Evolutionary conservation across 2,797 vertebrate genomes (phyloP), one percentile per base, ranked within the genome.

Genomic region (Tragelaphus oryx): DNA sequence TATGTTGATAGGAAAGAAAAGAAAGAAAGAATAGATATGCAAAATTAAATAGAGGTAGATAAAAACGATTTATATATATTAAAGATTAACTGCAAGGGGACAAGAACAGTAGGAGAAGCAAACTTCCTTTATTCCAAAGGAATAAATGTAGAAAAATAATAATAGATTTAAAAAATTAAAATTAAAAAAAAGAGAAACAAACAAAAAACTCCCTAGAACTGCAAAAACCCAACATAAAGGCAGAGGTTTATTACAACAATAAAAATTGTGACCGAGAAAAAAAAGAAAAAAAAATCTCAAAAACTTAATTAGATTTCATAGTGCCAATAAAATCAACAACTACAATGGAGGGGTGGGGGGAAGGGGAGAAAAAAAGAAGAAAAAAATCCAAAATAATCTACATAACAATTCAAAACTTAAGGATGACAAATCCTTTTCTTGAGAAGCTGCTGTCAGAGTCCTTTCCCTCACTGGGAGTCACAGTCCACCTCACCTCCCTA

Each of bases 311-410:
- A 37, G 62, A 68, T 68, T 68, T 68, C 26, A 65, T 68, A 68
- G 18, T 37, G n/a, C 62, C 62, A 37, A 37, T 22, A 68, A 68
- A 68, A 37, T 68, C 62, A 11, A 68, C 62, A 65, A 65, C 17
- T 33, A 65, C 8, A 20, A 65, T 2, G 4, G 16, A 2, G 30
- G 14, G 9, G 62, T 0, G 8, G 0, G 0, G 16, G 4, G 62
- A 0, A 33, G 2, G 8, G 62, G n/a, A 10, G 17, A 1, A 8
- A 60, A 30, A 60, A 60, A 20, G 4, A 33, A 11, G 4, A 3
- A 2, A 65, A 20, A 33, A 33, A 10, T 33, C 17, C 62, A 65
- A 65, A 65, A 65, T 33, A 65, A 65, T 68, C 62, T 68, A 68
- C 33, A 68, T 18, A 37, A 68, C 33, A 68, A 68, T 9, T 37